Percentiles rank a stretch among this genome's conserved stretches.
phyloP scores from a whole-genome alignment of 2,113 vertebrate genomes.

The Apus apus region DNA sequence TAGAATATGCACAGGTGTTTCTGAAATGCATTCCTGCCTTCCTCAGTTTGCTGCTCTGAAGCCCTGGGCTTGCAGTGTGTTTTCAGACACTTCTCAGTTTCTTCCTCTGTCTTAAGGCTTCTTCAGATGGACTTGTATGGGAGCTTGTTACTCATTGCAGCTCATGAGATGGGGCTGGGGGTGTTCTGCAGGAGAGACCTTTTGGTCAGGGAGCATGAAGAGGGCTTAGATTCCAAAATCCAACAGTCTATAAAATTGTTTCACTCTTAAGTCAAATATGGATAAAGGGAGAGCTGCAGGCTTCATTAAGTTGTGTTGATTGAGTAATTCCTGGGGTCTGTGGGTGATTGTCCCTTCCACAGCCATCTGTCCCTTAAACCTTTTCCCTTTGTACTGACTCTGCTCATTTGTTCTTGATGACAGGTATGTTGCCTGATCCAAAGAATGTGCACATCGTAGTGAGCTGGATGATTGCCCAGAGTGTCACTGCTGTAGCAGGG shows the following conservation, averaged over 20 bases:
- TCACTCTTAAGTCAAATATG: neutral
- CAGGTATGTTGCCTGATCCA: slow-evolving; percentile 98
- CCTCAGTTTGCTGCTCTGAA: neutral
- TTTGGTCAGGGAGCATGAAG: neutral
- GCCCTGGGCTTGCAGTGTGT: neutral
- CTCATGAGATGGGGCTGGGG: neutral
- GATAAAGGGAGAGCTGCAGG: neutral
- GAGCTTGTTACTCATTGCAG: neutral
- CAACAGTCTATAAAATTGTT: neutral
- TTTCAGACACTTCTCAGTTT: neutral
- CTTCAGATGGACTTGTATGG: neutral
- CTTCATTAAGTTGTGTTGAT: neutral
- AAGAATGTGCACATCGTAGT: slow-evolving; percentile 96
- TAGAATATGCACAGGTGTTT: neutral
- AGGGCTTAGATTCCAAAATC: neutral
- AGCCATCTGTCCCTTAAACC: neutral
- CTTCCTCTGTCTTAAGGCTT: neutral
- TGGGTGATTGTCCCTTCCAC: neutral
- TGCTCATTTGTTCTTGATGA: neutral
- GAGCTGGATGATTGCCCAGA: slow-evolving; percentile 99
- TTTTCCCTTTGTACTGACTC: neutral
- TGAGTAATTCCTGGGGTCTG: neutral
- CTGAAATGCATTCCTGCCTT: neutral
- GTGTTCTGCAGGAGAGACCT: neutral
- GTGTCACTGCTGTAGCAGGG: slow-evolving; percentile 91